A percentile compares a stretch with the other conserved stretches of the same genome.
Conservation (phyloP, 1,140 invertebrate species). For the Oreohelix idahoensis region DNA sequence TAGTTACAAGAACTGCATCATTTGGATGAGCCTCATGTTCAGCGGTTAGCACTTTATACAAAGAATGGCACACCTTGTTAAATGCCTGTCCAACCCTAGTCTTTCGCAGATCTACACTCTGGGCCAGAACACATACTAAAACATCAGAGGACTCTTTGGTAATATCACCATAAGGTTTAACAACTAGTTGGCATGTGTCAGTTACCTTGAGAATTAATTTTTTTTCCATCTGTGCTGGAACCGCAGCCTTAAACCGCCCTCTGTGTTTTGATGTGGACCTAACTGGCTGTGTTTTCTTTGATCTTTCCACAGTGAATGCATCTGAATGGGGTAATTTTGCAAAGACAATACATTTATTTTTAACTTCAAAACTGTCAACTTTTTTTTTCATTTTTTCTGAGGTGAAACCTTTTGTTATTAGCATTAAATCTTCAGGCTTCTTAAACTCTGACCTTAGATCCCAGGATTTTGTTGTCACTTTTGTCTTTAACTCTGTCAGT, state of each 20-base stretch:
- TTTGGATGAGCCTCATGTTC: neutral
- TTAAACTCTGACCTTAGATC: slow-evolving; percentile 9
- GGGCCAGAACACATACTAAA: neutral
- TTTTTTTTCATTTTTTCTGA: neutral
- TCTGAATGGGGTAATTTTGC: neutral
- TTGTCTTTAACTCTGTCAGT: neutral
- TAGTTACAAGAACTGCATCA: slow-evolving; percentile 1
- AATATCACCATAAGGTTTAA: slow-evolving; percentile 28
- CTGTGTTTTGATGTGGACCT: neutral
- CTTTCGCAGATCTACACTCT: neutral
- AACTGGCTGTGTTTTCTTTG: slow-evolving; percentile 14
- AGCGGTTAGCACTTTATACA: neutral
- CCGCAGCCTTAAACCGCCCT: neutral
- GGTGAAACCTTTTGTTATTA: neutral
- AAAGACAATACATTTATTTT: neutral
- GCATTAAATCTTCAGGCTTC: neutral
- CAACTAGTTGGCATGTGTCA: neutral
- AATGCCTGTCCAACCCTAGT: slow-evolving; percentile 11
- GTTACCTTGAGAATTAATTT: neutral
- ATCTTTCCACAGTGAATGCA: neutral
- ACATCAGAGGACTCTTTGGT: slow-evolving; percentile 19
- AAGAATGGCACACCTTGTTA: neutral
- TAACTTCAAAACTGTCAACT: neutral
- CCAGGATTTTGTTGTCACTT: neutral
- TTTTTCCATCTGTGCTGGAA: neutral